Evolutionary conservation across 35 echinoderm and acorn worm genomes (phyloP).

Genomic region (Holothuria glaberrima): DNA sequence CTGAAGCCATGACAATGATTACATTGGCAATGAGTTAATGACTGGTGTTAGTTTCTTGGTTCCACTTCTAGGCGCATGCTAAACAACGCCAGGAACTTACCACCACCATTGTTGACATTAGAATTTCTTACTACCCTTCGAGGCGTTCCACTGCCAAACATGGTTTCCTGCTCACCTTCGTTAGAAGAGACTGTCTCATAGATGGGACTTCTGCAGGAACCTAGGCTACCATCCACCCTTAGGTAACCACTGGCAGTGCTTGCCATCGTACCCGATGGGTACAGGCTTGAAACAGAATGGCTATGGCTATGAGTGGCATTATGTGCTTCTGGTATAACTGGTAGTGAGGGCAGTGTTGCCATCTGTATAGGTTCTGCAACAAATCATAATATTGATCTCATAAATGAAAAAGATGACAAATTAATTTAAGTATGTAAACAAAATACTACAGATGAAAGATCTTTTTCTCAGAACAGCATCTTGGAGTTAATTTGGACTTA

Average conservation of each 20-base stretch:
- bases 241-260: slow-evolving; percentile 55
- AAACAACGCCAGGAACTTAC: slow-evolving; percentile 10
- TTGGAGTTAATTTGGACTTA: too few species aligned
- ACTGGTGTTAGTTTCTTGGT: slow-evolving; percentile 41
- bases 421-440: too few species aligned
- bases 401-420: too few species aligned
- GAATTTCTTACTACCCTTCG: slow-evolving; percentile 40
- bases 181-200: slow-evolving; percentile 56
- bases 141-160: slow-evolving; percentile 48
- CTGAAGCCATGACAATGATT: neutral
- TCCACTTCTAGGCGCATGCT: slow-evolving; percentile 10
- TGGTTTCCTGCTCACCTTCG: slow-evolving; percentile 55
- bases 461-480: too few species aligned
- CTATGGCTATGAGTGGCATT: neutral
- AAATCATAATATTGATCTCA: too few species aligned
- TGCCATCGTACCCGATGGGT: slow-evolving; percentile 56
- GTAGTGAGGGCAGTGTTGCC: slow-evolving; percentile 30
- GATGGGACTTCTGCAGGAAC: slow-evolving; percentile 52
- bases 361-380: slow-evolving; percentile 50
- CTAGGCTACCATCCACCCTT: slow-evolving; percentile 41
- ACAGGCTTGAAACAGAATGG: slow-evolving; percentile 40
- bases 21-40: slow-evolving; percentile 46
- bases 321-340: slow-evolving; percentile 53
- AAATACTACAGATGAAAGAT: too few species aligned
- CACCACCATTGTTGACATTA: slow-evolving; percentile 52